phyloP scores from a whole-genome alignment of 92 coral and sea anemone genomes.

The Phenganax subtilis region DNA sequence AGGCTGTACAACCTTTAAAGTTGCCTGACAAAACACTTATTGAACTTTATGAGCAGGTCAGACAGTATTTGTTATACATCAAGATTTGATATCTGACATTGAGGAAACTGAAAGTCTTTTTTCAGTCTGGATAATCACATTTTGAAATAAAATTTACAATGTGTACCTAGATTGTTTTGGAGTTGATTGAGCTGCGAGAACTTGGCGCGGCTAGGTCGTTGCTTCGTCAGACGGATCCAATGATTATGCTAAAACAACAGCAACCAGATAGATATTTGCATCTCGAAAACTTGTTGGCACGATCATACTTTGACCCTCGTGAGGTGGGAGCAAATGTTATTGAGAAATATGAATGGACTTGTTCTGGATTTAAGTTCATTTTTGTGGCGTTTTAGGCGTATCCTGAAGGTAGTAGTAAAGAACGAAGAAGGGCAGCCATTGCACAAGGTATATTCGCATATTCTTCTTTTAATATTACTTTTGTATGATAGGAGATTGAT shows the following conservation, averaged over 20 bases:
- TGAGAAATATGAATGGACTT: background rate
- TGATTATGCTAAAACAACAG: constrained; percentile 94
- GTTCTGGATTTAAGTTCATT: background rate
- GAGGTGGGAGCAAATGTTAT: constrained; percentile 54
- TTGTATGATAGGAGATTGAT: background rate
- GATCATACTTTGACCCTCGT: constrained; percentile 92
- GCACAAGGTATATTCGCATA: constrained; percentile 71
- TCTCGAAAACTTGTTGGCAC: constrained; percentile 90
- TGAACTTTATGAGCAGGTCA: constrained; percentile 97
- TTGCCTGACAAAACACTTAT: constrained; percentile 93
- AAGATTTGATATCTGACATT: background rate
- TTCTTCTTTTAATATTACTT: background rate
- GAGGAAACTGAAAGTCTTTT: too few relatives aligned
- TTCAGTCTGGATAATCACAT: too few relatives aligned
- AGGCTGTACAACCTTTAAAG: constrained; percentile 90
- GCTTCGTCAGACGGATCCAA: constrained; percentile 95
- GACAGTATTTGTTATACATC: background rate
- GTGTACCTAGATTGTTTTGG: constrained; percentile 68
- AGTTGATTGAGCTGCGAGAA: constrained; percentile 89
- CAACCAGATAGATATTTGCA: constrained; percentile 89
- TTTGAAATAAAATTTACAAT: too few relatives aligned
- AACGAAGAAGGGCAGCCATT: constrained; percentile 94
- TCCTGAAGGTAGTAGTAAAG: constrained; percentile 99
- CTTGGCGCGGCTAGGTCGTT: constrained; percentile 98
- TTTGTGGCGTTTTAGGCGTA: constrained; percentile 62